Conservation (phyloP, 92 coral and sea anemone genomes). For the Epizoanthus stellaris region DNA sequence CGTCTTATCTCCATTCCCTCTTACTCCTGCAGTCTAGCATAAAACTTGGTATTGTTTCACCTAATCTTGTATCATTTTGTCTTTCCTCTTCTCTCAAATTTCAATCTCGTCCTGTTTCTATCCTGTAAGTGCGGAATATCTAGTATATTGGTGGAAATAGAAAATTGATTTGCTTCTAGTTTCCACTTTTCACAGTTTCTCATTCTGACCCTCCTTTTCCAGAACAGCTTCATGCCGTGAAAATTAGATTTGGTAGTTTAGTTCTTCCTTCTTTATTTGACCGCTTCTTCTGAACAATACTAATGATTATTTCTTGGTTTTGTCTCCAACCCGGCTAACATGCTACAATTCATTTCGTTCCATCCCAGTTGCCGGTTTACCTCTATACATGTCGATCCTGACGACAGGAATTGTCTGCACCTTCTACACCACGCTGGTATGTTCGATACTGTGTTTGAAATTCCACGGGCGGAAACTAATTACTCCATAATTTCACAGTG, state of each 20-base stretch:
- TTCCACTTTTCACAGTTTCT: background rate
- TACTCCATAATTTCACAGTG: too few species aligned
- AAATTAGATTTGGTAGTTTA: too few species aligned
- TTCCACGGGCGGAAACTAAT: too few species aligned
- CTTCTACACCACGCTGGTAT: slow-evolving; percentile 85
- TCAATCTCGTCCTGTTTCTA: too few species aligned
- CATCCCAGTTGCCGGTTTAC: slow-evolving; percentile 81
- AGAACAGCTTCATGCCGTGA: background rate
- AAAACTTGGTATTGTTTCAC: too few species aligned
- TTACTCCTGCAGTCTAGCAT: too few species aligned
- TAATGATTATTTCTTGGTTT: background rate
- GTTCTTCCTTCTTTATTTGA: background rate
- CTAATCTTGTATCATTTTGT: too few species aligned
- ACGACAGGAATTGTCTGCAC: slow-evolving; percentile 91
- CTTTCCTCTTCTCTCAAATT: too few species aligned
- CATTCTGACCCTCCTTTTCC: background rate
- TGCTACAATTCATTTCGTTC: background rate
- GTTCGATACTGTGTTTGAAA: slow-evolving; percentile 9
- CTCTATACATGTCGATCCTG: slow-evolving; percentile 76
- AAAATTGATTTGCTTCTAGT: too few species aligned
- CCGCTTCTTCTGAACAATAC: background rate
- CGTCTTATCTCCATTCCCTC: too few species aligned
- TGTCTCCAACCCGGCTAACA: background rate
- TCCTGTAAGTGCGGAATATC: too few species aligned
- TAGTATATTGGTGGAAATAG: too few species aligned